Evolutionary conservation across 2,797 vertebrate genomes (phyloP).

Genomic region (Sylvia borin): DNA sequence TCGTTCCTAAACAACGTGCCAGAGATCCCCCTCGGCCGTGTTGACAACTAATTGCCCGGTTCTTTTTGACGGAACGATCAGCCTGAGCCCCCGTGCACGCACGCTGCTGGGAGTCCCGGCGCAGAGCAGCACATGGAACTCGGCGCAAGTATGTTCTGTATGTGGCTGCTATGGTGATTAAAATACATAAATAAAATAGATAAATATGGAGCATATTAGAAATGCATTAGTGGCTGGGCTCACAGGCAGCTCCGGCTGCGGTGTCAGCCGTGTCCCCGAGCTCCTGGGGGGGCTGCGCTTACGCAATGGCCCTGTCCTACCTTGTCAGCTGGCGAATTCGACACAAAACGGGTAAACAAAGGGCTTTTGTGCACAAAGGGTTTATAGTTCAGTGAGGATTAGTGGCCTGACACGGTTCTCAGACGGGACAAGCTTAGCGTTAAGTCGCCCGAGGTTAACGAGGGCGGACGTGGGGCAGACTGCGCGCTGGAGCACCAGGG

Average conservation of each 20-base stretch:
- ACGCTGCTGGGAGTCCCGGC: not conserved
- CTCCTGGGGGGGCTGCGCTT: not conserved
- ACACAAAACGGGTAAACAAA: conserved; percentile 4
- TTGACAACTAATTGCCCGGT: not conserved
- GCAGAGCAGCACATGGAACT: not conserved
- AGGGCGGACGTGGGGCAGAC: not conserved
- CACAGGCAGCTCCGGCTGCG: not conserved
- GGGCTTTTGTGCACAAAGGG: not conserved
- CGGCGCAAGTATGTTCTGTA: conserved; percentile 27
- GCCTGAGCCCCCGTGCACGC: not conserved
- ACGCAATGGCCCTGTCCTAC: not conserved
- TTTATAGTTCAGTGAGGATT: not conserved
- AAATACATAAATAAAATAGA: conserved; percentile 58
- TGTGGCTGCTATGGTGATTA: conserved; percentile 64
- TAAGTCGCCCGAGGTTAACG: not conserved
- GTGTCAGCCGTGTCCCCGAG: not conserved
- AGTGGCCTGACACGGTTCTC: conserved; percentile 6
- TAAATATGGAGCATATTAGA: conserved; percentile 62
- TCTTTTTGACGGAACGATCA: not conserved
- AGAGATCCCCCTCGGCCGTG: not conserved
- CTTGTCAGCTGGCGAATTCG: conserved; percentile 42
- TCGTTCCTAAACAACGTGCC: not conserved
- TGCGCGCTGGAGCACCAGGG: not conserved
- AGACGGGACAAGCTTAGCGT: not conserved
- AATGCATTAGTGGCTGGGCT: conserved; percentile 47